Percentiles rank a stretch among this genome's conserved stretches.
Evolutionary conservation across 2,888 invertebrate species (phyloP).

Genomic region (Dolomedes plantarius): DNA sequence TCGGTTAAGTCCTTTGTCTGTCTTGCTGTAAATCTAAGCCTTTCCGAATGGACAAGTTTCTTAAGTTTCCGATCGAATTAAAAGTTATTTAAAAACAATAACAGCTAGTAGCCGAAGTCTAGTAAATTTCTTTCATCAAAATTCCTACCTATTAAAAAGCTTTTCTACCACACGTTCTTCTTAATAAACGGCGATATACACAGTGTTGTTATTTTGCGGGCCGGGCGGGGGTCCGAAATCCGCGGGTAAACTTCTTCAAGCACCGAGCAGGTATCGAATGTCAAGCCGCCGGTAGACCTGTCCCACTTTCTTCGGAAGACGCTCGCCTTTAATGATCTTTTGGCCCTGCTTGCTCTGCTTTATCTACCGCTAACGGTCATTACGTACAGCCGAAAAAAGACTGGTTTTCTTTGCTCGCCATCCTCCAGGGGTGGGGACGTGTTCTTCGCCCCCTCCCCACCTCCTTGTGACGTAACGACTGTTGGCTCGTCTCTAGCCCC

Average conservation of each 20-base stretch:
- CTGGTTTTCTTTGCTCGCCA: conserved; percentile 45
- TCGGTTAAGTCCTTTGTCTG: too few relatives aligned
- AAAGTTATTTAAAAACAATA: too few relatives aligned
- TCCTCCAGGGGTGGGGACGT: conserved; percentile 30
- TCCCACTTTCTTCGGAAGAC: conserved; percentile 45
- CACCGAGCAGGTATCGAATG: conserved; percentile 40
- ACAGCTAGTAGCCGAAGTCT: too few relatives aligned
- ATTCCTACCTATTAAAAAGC: too few relatives aligned
- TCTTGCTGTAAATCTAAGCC: too few relatives aligned
- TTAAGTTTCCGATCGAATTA: too few relatives aligned
- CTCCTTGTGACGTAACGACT: conserved; percentile 46
- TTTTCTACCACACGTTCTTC: too few relatives aligned
- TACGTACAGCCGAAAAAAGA: conserved; percentile 51
- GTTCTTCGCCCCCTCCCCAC: conserved; percentile 5
- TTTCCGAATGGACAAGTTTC: too few relatives aligned
- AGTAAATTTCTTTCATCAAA: too few relatives aligned
- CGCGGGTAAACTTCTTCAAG: not conserved
- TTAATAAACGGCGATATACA: too few relatives aligned
- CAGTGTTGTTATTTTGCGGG: too few relatives aligned
- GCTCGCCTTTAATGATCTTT: conserved; percentile 54
- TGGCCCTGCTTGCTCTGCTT: conserved; percentile 42
- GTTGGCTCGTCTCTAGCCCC: conserved; percentile 36
- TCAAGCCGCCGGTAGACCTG: conserved; percentile 18
- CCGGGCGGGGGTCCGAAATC: not conserved
- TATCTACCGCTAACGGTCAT: conserved; percentile 68